Percentiles rank a stretch among this genome's conserved stretches.
These are phyloP conservation scores for Cephus spinipes DNA, from an alignment of 2,888 invertebrate species.

Conservation along the genomic window DNA sequence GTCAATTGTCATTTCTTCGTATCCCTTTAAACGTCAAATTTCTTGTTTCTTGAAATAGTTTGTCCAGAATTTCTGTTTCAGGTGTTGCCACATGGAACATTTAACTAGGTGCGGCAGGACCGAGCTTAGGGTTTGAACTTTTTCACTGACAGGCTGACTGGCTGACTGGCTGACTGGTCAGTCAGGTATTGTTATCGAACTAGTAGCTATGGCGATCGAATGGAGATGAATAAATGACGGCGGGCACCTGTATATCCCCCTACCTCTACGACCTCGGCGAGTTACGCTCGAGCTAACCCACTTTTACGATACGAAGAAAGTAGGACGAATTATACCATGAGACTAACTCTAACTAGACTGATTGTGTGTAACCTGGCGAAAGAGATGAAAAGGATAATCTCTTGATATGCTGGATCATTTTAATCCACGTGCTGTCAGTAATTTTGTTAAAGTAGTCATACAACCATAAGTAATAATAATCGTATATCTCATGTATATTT, in stretches of 20 bases:
- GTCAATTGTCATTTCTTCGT: background rate
- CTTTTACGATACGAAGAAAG: slow-evolving; percentile 49
- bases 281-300: slow-evolving; percentile 31
- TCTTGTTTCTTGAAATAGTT: background rate
- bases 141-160: background rate
- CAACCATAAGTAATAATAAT: background rate
- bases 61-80: background rate
- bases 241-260: slow-evolving; percentile 19
- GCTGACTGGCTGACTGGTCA: background rate
- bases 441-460: background rate
- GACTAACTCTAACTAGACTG: background rate
- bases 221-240: slow-evolving; percentile 31
- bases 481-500: background rate
- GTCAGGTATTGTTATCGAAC: background rate
- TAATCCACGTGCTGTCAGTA: background rate
- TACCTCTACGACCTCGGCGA: background rate
- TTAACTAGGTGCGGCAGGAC: background rate
- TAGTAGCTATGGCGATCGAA: slow-evolving; percentile 33
- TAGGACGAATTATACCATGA: slow-evolving; percentile 32
- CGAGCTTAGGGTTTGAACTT: background rate
- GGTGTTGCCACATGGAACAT: background rate
- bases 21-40: background rate
- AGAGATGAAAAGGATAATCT: background rate
- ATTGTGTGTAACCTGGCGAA: background rate
- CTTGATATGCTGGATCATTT: background rate